Percentiles rank a stretch among this genome's conserved stretches.
These are phyloP conservation scores for Catharus bicknelli DNA, from an alignment of 2,113 vertebrate genomes.

Conservation along the genomic window DNA sequence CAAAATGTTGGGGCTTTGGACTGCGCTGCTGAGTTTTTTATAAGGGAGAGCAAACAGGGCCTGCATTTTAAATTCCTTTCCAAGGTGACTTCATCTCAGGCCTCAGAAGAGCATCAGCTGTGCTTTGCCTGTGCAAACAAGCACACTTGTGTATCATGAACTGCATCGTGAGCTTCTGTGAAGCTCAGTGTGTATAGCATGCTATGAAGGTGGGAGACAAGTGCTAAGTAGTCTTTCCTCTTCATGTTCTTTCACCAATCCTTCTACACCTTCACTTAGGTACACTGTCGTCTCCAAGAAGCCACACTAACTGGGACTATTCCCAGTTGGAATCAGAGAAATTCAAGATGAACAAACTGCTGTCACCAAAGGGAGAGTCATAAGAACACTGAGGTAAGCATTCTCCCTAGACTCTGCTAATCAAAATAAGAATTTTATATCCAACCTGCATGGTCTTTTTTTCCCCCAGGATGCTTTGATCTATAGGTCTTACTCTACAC, in stretches of 20 bases:
- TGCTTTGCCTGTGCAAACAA: neutral
- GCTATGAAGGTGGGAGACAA: neutral
- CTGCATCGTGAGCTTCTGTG: neutral
- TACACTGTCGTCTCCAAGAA: neutral
- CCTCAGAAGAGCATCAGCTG: neutral
- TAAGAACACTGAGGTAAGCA: neutral
- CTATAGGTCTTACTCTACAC: neutral
- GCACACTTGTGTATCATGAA: neutral
- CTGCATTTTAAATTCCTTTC: neutral
- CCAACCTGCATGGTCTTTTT: neutral
- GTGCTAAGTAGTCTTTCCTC: neutral
- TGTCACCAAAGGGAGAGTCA: neutral
- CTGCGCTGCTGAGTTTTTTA: neutral
- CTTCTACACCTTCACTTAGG: neutral
- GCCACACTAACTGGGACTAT: slow-evolving; percentile 44
- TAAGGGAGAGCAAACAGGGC: neutral
- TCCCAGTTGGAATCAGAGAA: slow-evolving; percentile 51
- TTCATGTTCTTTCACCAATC: neutral
- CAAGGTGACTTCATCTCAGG: neutral
- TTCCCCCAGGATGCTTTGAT: neutral
- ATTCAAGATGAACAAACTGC: slow-evolving; percentile 36
- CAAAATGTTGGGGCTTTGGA: neutral
- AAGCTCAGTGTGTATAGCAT: neutral
- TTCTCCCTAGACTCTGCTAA: neutral
- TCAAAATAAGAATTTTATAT: neutral